Base-by-base conservation (phyloP, 2,888 invertebrate genomes). In the Danaus chrysippus region DNA sequence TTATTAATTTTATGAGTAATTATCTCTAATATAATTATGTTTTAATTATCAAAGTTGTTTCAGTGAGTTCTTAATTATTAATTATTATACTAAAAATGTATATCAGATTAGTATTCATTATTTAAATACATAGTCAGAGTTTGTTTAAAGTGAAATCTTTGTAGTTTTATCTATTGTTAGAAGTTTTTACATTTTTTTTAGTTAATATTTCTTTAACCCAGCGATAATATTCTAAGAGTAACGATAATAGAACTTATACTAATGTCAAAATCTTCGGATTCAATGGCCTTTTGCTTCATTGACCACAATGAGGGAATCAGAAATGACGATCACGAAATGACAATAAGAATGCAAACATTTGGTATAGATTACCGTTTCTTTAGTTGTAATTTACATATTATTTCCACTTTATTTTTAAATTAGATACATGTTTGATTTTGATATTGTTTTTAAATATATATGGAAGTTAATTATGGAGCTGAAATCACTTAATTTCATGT, bases 291-390 rank as follows among this genome's bases (percentile, higher is more conserved):
- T 52, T 19, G 10, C 57, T 49, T 13, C 41, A 52, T 52, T 43
- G 49, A 10, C 41, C 57, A 12, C 46, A 57, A 46, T 58, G 17
- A 58, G 42, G 58, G 52, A 13, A 41, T 11, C 58, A 52, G 34
- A 52, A 52, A 17, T 52, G 42, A 34, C 17, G 17, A 58, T 49
- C 49, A 58, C 52, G 15, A 58, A 58, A 58, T 58, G 42, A 41
- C 46, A 15, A 12, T 43, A 49, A 34, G 23, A 12, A 15, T 15
- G 49, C 49, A 49, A 49, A 49, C 17, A 49, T 49, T 49, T 17
- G 17, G 17, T 49, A 17, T 34, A 34, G 23, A 34, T 34, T 34
- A 34, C 3, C 23, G 23, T 34, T 34, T 34, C 23, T 34, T 34
- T 34, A 34, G 6, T 34, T 34, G 3, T 34, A 34, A 34, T 5